A percentile compares a stretch with the other conserved stretches of the same genome.
phyloP scores from a whole-genome alignment of 2,113 vertebrate genomes.

The Eclectus roratus region DNA sequence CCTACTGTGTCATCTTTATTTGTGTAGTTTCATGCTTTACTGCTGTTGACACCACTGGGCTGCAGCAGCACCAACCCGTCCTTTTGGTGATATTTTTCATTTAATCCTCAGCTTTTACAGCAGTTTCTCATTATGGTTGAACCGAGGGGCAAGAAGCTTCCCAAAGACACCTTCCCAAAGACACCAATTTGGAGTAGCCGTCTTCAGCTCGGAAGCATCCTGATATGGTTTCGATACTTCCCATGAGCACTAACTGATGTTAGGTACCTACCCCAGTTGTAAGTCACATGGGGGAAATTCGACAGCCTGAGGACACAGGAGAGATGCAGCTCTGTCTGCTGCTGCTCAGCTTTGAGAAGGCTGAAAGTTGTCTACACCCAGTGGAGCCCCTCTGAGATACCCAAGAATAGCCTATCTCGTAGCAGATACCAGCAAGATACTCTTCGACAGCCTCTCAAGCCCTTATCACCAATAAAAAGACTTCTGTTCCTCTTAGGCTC shows the following conservation, averaged over 20 bases:
- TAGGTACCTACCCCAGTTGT: not conserved
- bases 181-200: not conserved
- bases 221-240: not conserved
- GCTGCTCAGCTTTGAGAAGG: not conserved
- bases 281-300: not conserved
- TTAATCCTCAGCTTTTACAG: not conserved
- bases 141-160: not conserved
- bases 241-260: not conserved
- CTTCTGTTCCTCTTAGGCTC: not conserved
- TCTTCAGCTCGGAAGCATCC: not conserved
- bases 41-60: not conserved
- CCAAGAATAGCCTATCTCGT: not conserved
- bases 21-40: not conserved
- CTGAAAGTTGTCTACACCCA: not conserved
- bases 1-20: rapidly evolving
- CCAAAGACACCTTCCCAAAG: not conserved
- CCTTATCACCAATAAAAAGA: not conserved
- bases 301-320: not conserved
- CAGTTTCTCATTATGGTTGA: not conserved
- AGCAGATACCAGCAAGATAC: not conserved
- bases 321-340: not conserved
- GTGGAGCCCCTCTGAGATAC: not conserved
- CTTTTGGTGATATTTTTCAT: not conserved
- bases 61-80: not conserved
- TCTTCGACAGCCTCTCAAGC: not conserved